Conservation (phyloP, 2,888 invertebrate species). For the Pristionchus arcanus region DNA sequence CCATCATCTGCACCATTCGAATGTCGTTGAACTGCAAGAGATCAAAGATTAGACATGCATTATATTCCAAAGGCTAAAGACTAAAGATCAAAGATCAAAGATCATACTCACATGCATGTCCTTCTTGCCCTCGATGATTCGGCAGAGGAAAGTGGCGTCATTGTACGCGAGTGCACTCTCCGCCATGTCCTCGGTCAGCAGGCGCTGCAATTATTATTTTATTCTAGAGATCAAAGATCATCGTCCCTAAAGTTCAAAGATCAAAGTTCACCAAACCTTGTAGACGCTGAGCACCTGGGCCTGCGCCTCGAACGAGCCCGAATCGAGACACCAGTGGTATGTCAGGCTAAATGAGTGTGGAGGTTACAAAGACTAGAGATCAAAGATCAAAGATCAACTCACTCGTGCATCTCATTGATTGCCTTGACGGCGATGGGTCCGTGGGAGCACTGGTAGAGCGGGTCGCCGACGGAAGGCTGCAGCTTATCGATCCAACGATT, state of each 20-base stretch:
- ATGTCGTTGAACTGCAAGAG: slow-evolving; percentile 46
- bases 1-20: slow-evolving; percentile 29
- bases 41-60: not conserved
- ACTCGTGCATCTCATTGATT: slow-evolving; percentile 24
- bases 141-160: slow-evolving; percentile 36
- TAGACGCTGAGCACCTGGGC: slow-evolving; percentile 27
- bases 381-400: slow-evolving; percentile 22
- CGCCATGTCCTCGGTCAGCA: slow-evolving; percentile 25
- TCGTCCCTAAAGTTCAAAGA: not conserved
- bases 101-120: not conserved
- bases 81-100: slow-evolving; percentile 12
- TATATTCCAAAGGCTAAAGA: not conserved
- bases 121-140: slow-evolving; percentile 48
- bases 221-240: not conserved
- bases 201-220: slow-evolving; percentile 25
- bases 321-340: slow-evolving; percentile 27
- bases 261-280: not conserved
- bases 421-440: slow-evolving; percentile 46
- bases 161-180: slow-evolving; percentile 45
- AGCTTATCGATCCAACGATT: not conserved
- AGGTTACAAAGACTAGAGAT: not conserved
- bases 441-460: slow-evolving; percentile 1
- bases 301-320: slow-evolving; percentile 38
- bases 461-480: not conserved
- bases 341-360: not conserved